Evolutionary conservation across 2,888 invertebrate genomes (phyloP).

Genomic region (Rapana venosa): DNA sequence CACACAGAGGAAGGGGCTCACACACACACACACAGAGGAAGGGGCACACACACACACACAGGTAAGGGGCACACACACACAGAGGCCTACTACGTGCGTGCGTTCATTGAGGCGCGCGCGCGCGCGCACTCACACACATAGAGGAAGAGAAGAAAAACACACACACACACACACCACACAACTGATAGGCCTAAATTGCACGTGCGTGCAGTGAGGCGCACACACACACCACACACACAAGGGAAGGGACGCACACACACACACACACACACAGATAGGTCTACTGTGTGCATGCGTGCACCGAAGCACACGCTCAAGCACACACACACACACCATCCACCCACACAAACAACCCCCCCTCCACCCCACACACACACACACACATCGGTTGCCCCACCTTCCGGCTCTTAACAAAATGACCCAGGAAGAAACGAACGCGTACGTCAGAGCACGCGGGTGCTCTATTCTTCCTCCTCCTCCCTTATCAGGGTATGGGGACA

Average conservation of each 20-base stretch:
- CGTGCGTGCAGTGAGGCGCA: neutral
- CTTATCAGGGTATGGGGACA: too few species aligned
- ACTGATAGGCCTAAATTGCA: too few species aligned
- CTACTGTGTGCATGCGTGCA: too few species aligned
- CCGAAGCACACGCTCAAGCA: neutral
- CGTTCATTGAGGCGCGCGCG: neutral
- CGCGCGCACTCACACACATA: neutral
- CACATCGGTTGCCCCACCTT: too few species aligned
- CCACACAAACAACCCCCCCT: too few species aligned
- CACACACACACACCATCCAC: neutral
- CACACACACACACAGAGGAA: neutral
- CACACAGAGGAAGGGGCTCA: neutral
- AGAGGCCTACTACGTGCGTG: too few species aligned
- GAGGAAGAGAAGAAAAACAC: too few species aligned
- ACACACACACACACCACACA: neutral
- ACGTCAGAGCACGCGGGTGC: too few species aligned
- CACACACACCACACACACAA: neutral
- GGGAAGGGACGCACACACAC: too few species aligned
- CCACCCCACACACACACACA: neutral
- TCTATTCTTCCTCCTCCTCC: too few species aligned
- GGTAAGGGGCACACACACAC: neutral
- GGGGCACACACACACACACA: conserved; percentile 19
- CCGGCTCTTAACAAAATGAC: too few species aligned
- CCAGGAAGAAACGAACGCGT: too few species aligned
- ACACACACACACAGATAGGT: neutral